A percentile compares a stretch with the other conserved stretches of the same genome.
Evolutionary conservation across 2,888 invertebrate genomes (phyloP).

Genomic region (Argyresthia goedartella): DNA sequence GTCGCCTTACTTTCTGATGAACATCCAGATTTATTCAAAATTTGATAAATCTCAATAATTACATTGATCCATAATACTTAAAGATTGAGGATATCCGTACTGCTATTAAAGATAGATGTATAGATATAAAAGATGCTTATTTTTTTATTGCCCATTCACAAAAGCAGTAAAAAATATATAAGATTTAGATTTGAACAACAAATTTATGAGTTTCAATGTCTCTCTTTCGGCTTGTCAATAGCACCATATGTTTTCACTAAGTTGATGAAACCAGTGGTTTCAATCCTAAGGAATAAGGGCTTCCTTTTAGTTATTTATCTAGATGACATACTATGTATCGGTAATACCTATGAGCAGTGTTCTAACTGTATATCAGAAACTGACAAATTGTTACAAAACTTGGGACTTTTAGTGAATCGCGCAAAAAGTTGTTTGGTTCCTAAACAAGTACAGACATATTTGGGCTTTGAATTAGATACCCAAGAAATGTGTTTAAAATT

Average conservation of each 20-base stretch:
- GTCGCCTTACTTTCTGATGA: slow-evolving; percentile 4
- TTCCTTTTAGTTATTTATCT: neutral
- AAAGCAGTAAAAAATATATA: too few relatives aligned
- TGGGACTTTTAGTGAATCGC: neutral
- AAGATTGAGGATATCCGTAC: slow-evolving; percentile 6
- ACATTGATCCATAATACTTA: slow-evolving; percentile 1
- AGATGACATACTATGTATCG: neutral
- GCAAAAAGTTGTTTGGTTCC: neutral
- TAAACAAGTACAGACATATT: neutral
- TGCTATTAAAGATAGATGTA: neutral
- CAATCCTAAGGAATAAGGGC: neutral
- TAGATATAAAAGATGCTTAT: slow-evolving; percentile 5
- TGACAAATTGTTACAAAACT: neutral
- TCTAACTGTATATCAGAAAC: neutral
- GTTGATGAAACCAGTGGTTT: neutral
- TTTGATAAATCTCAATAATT: neutral
- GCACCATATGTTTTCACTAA: neutral
- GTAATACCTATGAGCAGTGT: neutral
- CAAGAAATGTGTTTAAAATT: neutral
- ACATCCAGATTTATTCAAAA: slow-evolving; percentile 4
- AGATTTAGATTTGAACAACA: neutral
- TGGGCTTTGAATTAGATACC: neutral
- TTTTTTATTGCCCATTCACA: too few relatives aligned
- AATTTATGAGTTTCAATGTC: neutral
- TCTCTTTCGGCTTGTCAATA: neutral